Percentiles rank a stretch among this genome's conserved stretches.
Evolutionary conservation across 2,113 vertebrate species (phyloP).

Genomic region (Acanthochromis polyacanthus): DNA sequence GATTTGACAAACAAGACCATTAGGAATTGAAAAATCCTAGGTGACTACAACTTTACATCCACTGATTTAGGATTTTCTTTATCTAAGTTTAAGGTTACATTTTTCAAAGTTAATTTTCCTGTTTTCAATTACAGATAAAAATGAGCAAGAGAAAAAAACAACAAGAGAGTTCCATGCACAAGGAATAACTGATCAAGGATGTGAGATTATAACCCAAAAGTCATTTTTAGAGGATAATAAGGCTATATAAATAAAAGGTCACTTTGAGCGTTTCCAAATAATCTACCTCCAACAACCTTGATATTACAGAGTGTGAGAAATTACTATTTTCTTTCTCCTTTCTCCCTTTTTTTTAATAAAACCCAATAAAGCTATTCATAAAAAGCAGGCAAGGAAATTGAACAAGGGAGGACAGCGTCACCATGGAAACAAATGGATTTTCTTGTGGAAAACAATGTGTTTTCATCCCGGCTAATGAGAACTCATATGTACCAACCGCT

Average conservation of each 20-base stretch:
- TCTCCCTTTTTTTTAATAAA: slow-evolving; percentile 45
- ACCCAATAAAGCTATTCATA: slow-evolving; percentile 72
- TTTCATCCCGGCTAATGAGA: slow-evolving; percentile 70
- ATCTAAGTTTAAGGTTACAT: background rate
- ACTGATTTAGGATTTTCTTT: background rate
- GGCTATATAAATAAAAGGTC: slow-evolving; percentile 33
- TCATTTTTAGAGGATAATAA: slow-evolving; percentile 35
- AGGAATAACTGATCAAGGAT: slow-evolving; percentile 13
- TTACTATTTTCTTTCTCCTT: slow-evolving; percentile 27
- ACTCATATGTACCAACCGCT: slow-evolving; percentile 54
- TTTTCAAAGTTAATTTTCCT: slow-evolving; percentile 3
- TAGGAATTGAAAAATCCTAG: background rate
- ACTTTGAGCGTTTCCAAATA: slow-evolving; percentile 35
- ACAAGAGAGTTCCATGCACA: background rate
- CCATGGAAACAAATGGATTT: slow-evolving; percentile 80
- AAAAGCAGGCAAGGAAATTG: slow-evolving; percentile 71
- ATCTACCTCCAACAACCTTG: slow-evolving; percentile 20
- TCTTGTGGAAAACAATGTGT: slow-evolving; percentile 70
- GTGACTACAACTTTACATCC: background rate
- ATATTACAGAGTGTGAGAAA: slow-evolving; percentile 40
- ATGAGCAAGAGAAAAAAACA: slow-evolving; percentile 1
- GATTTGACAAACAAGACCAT: too few relatives aligned
- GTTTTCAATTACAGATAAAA: slow-evolving; percentile 17
- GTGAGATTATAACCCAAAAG: slow-evolving; percentile 8
- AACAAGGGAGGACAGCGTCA: slow-evolving; percentile 56